phyloP scores from a whole-genome alignment of 1,140 invertebrate species.

The Sitobion miscanthi region DNA sequence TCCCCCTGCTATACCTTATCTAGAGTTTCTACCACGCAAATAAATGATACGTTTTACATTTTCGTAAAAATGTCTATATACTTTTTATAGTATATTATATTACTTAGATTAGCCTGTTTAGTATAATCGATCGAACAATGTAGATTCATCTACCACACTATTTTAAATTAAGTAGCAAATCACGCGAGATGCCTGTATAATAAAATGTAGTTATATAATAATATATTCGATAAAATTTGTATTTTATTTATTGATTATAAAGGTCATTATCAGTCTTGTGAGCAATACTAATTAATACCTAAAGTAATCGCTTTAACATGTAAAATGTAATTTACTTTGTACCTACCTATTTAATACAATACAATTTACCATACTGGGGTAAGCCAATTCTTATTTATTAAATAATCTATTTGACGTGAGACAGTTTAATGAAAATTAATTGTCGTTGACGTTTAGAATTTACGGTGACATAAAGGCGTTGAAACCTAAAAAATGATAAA shows the following conservation, averaged over 20 bases:
- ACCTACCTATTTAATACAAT: not conserved
- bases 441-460: not conserved
- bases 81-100: not conserved
- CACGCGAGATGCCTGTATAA: not conserved
- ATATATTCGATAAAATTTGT: not conserved
- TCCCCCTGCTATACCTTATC: not conserved
- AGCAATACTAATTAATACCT: not conserved
- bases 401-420: not conserved
- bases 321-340: not conserved
- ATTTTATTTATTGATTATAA: not conserved
- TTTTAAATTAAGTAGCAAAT: not conserved
- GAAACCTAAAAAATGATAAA: constrained; percentile 18
- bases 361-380: not conserved
- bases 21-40: not conserved
- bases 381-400: not conserved
- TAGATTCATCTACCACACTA: not conserved
- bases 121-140: not conserved
- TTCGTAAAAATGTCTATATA: not conserved
- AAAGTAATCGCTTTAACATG: not conserved
- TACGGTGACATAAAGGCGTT: not conserved
- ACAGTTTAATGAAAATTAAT: constrained; percentile 25
- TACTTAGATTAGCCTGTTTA: not conserved
- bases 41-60: not conserved
- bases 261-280: not conserved
- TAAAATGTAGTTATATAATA: not conserved